Base-by-base conservation (phyloP, 2,113 vertebrate genomes). In the Anguilla japonica region DNA sequence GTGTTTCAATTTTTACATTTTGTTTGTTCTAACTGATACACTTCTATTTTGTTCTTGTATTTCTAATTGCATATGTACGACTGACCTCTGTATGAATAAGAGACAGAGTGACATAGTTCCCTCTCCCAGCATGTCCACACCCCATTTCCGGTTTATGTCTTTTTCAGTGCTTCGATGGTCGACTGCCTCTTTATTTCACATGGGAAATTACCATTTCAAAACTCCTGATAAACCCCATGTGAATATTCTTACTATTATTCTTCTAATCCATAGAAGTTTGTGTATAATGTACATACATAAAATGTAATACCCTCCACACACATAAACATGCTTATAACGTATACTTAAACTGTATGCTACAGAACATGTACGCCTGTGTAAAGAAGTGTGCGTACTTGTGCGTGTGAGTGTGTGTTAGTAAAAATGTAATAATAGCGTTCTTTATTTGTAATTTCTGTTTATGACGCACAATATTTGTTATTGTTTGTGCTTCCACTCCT, bases 101-200 rank as follows among this genome's bases (percentile, higher is more conserved):
- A 87, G 78, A 75, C 29, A 67, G 82, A 83, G 79, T 67, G 56
- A 40, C 60, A 83, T 83, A 82, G 7, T 43, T 84, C 86, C 80
- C 86, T 84, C 78, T 41, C 81, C 57, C 86, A 84, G 83, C 87
- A 88, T 88, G 87, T 82, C 18, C 43, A 46, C 43, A 46, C 8
- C 6, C 22, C 84, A 57, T 34, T 78, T 85, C 87, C 82, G 84
- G 80, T 79, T 80, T 46, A 46, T 46, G 43, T 46, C 5, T 46
- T 46, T 46, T 46, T 46, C 9, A 71, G n/a, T 34, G 71, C 2
- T 75, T 22, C 29, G 13, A 34, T 75, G 7, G 3, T 20, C 60
- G 4, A 67, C 5, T 1, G 60, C 26, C 60, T 26, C 18, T 67
- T 20, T 18, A 60, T 18, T 60, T 67, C 26, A 67, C 4, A 22